These are phyloP conservation scores for Etheostoma perlongum DNA, from an alignment of 2,797 vertebrate genomes.

Conservation along the genomic window DNA sequence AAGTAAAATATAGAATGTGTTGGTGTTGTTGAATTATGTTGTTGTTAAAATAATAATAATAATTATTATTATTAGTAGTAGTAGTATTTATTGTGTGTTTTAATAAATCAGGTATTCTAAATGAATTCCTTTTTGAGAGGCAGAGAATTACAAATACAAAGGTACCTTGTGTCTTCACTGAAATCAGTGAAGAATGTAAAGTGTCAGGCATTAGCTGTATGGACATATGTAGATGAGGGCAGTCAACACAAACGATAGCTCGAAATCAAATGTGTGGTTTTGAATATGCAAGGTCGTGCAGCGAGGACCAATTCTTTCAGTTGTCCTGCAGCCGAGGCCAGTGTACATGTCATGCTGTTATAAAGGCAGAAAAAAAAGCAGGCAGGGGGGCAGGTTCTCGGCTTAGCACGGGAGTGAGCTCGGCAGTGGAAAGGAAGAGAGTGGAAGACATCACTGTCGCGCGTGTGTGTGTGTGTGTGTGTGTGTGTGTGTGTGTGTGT, in stretches of 20 bases:
- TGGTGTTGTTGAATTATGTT: neutral
- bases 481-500: conserved; percentile 35
- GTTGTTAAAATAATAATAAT: conserved; percentile 14
- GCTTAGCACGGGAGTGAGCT: conserved; percentile 71
- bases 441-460: conserved; percentile 56
- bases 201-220: conserved; percentile 69
- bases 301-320: conserved; percentile 93
- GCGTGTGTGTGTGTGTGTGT: conserved; percentile 70
- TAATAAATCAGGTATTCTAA: conserved; percentile 8
- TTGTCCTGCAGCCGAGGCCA: conserved; percentile 88
- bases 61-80: conserved; percentile 17
- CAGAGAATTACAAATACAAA: conserved; percentile 11
- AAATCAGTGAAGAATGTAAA: conserved; percentile 48
- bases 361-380: conserved; percentile 76
- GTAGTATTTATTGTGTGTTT: conserved; percentile 20
- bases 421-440: conserved; percentile 80
- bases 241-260: conserved; percentile 78
- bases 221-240: conserved; percentile 78
- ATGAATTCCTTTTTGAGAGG: conserved; percentile 6
- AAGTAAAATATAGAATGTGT: neutral
- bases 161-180: conserved; percentile 60
- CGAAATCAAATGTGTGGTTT: conserved; percentile 84
- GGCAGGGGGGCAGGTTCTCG: conserved; percentile 52
- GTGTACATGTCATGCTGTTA: conserved; percentile 88
- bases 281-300: conserved; percentile 90